Conservation (phyloP, 1,140 invertebrate species). For the Saxidomus purpurata region DNA sequence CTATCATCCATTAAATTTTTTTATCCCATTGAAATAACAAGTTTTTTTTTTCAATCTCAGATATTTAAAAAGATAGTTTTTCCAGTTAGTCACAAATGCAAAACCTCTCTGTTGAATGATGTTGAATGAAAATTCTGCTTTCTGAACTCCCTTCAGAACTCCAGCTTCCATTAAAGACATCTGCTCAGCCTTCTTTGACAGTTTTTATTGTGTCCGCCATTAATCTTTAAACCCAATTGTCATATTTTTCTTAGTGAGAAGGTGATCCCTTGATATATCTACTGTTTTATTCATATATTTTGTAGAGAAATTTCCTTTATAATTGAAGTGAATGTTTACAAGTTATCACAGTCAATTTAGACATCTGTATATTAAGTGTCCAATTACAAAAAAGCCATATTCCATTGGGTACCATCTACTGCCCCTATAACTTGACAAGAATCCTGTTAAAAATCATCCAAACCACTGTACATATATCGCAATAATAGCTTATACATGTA, state of each 20-base stretch:
- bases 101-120: too few species aligned
- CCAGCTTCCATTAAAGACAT: too few species aligned
- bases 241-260: neutral
- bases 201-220: neutral
- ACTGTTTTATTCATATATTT: constrained; percentile 4
- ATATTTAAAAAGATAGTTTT: neutral
- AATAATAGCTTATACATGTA: constrained; percentile 11
- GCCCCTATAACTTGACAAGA: neutral
- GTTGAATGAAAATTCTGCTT: too few species aligned
- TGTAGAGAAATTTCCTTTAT: neutral
- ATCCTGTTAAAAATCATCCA: neutral
- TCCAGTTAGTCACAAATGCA: neutral
- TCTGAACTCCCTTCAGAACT: too few species aligned
- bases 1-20: neutral
- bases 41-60: neutral
- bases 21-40: neutral
- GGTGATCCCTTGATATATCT: neutral
- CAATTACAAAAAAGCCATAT: neutral
- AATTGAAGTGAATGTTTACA: constrained; percentile 33
- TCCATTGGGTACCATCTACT: neutral
- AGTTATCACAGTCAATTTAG: constrained; percentile 1
- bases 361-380: neutral
- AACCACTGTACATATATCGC: too few species aligned
- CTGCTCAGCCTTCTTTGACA: neutral
- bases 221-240: neutral